Conservation (phyloP, 2,888 invertebrate genomes). For the Stratiomys singularior region DNA sequence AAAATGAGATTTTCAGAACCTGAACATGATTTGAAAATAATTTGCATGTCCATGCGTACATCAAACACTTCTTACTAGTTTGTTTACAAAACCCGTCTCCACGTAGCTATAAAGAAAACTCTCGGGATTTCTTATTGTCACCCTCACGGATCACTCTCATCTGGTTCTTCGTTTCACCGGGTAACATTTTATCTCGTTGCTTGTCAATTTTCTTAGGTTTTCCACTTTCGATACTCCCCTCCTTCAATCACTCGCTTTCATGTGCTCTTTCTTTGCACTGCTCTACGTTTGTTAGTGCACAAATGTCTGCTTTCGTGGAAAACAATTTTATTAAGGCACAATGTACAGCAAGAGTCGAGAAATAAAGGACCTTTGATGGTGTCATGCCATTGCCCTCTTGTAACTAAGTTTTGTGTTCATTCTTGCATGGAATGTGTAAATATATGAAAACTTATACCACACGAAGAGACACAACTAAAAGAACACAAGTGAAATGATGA, state of each 20-base stretch:
- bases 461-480: not conserved
- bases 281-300: no score
- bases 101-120: no score
- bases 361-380: constrained; percentile 36
- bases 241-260: not conserved
- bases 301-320: not conserved
- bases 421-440: not conserved
- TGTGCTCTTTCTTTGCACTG: not conserved
- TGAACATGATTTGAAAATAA: no score
- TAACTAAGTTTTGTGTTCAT: constrained; percentile 17
- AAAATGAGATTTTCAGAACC: no score
- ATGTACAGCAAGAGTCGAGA: constrained; percentile 12
- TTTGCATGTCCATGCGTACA: no score
- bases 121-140: no score
- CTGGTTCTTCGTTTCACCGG: not conserved
- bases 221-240: not conserved
- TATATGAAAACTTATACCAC: constrained; percentile 1
- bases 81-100: no score
- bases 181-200: constrained; percentile 27
- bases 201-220: not conserved
- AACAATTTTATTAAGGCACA: constrained; percentile 24
- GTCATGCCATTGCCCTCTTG: constrained; percentile 17
- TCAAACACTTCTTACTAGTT: no score
- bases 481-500: not conserved
- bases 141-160: constrained; percentile 48